Evolutionary conservation across 2,113 vertebrate species (phyloP).

Genomic region (Dromaius novaehollandiae): DNA sequence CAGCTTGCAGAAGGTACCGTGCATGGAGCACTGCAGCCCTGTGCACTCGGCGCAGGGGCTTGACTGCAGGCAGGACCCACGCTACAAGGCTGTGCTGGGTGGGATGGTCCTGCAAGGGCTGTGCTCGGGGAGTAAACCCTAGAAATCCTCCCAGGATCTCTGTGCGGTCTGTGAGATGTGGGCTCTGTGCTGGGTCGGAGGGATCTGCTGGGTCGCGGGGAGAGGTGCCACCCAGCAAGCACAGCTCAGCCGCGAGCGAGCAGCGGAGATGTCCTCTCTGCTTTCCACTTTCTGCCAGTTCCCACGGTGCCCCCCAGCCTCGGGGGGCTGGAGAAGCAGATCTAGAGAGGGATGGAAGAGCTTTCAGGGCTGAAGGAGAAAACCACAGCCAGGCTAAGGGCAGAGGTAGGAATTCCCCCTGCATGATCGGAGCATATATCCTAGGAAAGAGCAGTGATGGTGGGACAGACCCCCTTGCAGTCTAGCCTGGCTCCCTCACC

Average conservation of each 20-base stretch:
- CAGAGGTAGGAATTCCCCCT: background rate
- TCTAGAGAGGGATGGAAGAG: background rate
- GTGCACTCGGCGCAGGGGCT: too few relatives aligned
- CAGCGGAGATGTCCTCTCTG: too few relatives aligned
- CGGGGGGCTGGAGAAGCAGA: background rate
- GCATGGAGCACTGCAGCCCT: too few relatives aligned
- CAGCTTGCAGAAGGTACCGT: background rate
- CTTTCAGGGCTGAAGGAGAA: background rate
- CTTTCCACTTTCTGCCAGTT: too few relatives aligned
- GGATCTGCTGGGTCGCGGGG: too few relatives aligned
- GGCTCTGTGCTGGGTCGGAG: background rate
- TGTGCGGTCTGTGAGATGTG: background rate
- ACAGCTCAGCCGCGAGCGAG: background rate
- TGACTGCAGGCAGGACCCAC: background rate
- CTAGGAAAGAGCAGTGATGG: background rate
- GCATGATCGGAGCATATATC: rapidly evolving
- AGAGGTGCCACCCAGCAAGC: too few relatives aligned
- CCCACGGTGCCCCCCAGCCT: too few relatives aligned
- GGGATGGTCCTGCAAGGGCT: background rate
- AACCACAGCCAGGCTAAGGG: background rate
- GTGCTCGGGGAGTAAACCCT: background rate
- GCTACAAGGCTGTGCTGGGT: background rate
- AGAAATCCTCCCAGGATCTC: background rate
- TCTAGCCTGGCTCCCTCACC: background rate
- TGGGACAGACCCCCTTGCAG: background rate